Percentiles rank a stretch among this genome's conserved stretches.
These are phyloP conservation scores for Machimus atricapillus DNA, from an alignment of 2,888 invertebrate genomes.

Conservation along the genomic window DNA sequence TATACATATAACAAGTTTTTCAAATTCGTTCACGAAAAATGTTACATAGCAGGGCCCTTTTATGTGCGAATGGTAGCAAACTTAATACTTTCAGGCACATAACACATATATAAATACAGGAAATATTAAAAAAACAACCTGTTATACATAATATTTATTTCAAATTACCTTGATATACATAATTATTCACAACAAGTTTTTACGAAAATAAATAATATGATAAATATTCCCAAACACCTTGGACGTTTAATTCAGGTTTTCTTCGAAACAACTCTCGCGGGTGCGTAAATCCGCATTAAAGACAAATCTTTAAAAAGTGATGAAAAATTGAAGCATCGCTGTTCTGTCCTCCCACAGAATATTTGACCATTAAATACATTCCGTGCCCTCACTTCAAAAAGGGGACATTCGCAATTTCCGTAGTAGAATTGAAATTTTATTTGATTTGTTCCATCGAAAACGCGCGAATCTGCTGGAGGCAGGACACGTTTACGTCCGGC, in stretches of 20 bases:
- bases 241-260: neutral
- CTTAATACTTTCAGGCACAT: too few species aligned
- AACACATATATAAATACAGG: too few species aligned
- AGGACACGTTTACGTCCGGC: neutral
- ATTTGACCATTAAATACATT: neutral
- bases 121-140: too few species aligned
- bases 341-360: neutral
- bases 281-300: neutral
- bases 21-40: too few species aligned
- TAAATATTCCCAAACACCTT: neutral
- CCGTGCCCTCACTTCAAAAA: neutral
- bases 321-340: neutral
- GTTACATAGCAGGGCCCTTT: too few species aligned
- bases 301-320: neutral
- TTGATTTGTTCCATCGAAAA: slow-evolving; percentile 5
- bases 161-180: too few species aligned
- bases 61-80: too few species aligned
- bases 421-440: slow-evolving; percentile 21
- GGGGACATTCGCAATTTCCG: slow-evolving; percentile 14
- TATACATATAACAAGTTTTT: too few species aligned
- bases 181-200: too few species aligned
- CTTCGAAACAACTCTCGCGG: neutral
- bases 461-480: neutral
- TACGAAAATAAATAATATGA: too few species aligned
- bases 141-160: too few species aligned